These are phyloP conservation scores for Blastomussa wellsi DNA, from an alignment of 92 coral and sea anemone species.

Conservation along the genomic window DNA sequence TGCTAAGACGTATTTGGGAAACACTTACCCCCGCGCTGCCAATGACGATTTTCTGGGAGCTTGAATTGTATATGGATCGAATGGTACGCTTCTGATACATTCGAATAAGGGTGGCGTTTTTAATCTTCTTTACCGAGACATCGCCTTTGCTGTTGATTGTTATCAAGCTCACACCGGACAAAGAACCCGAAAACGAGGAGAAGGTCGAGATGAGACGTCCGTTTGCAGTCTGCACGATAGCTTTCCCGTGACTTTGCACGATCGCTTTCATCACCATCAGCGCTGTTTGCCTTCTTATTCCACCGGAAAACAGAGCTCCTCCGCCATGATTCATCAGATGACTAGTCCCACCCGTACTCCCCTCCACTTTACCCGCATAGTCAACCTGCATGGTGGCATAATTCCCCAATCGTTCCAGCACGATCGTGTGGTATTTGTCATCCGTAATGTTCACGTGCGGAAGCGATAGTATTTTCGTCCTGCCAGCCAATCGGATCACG, in stretches of 20 bases:
- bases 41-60: constrained; percentile 37
- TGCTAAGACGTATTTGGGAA: not conserved
- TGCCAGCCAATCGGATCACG: constrained; percentile 73
- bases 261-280: constrained; percentile 67
- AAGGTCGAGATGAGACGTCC: constrained; percentile 66
- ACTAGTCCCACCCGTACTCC: constrained; percentile 71
- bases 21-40: constrained; percentile 66
- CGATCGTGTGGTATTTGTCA: constrained; percentile 73
- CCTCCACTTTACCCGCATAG: constrained; percentile 67
- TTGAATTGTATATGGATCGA: constrained; percentile 53
- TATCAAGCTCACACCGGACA: constrained; percentile 63
- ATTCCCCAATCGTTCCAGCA: constrained; percentile 78
- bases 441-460: constrained; percentile 72
- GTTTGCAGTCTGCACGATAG: constrained; percentile 66
- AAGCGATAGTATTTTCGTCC: constrained; percentile 73
- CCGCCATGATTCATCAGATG: constrained; percentile 74
- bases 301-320: constrained; percentile 75
- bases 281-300: constrained; percentile 54
- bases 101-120: constrained; percentile 38
- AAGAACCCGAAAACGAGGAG: constrained; percentile 51
- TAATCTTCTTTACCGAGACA: constrained; percentile 34
- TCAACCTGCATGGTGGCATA: constrained; percentile 81
- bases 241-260: constrained; percentile 73
- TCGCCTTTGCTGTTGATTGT: constrained; percentile 49
- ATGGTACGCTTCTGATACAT: constrained; percentile 58